A percentile compares a stretch with the other conserved stretches of the same genome.
These are phyloP conservation scores for Neodontobutis hainanensis DNA, from an alignment of 2,113 vertebrate genomes.

Conservation along the genomic window DNA sequence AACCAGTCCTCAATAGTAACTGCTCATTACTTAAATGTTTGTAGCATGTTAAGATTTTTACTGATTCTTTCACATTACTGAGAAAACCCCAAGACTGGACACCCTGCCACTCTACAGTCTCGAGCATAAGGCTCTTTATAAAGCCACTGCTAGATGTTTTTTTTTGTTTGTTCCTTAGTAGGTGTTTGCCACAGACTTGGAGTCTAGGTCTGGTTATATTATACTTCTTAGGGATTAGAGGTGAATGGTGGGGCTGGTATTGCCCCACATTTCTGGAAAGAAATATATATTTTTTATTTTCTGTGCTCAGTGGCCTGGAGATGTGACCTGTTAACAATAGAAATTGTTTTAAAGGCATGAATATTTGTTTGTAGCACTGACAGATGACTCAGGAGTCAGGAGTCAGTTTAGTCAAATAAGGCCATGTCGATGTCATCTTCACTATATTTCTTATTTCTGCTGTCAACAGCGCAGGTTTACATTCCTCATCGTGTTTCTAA, in stretches of 20 bases:
- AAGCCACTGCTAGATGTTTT: constrained; percentile 48
- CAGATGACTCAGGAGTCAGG: constrained; percentile 1
- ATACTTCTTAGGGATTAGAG: too few species aligned
- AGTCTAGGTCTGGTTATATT: too few species aligned
- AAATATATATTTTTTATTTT: too few species aligned
- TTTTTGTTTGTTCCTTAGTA: constrained; percentile 53
- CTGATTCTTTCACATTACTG: too few species aligned
- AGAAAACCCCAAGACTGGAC: too few species aligned
- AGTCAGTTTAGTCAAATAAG: constrained; percentile 5
- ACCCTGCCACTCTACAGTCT: neutral
- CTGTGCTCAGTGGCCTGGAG: neutral
- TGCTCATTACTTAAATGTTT: too few species aligned
- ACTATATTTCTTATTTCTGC: constrained; percentile 37
- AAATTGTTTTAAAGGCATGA: neutral
- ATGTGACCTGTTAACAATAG: constrained; percentile 4
- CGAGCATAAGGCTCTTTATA: constrained; percentile 6
- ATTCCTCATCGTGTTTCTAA: constrained; percentile 67
- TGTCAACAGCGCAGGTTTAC: constrained; percentile 47
- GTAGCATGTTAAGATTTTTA: too few species aligned
- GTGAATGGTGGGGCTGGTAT: too few species aligned
- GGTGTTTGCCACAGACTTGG: constrained; percentile 34
- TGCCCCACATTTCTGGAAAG: neutral
- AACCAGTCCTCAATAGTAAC: too few species aligned
- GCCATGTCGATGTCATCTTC: constrained; percentile 14
- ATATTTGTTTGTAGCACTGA: constrained; percentile 17